Evolutionary conservation across 2,797 vertebrate genomes (phyloP).

Genomic region (Falco cherrug): DNA sequence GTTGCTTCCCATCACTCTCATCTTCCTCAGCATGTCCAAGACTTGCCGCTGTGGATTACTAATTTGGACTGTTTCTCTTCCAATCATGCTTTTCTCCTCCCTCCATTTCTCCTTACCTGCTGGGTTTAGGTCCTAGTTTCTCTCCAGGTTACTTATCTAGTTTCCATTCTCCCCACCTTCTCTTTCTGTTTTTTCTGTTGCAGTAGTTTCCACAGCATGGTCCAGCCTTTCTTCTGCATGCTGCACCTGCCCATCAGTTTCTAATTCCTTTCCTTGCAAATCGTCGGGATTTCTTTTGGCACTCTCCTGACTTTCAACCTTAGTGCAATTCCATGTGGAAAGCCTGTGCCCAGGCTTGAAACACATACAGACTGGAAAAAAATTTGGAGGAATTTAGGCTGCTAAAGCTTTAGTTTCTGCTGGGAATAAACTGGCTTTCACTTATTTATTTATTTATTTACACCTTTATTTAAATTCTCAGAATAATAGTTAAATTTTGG

Average conservation of each 20-base stretch:
- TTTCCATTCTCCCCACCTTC: background rate
- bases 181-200: background rate
- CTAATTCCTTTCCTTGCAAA: background rate
- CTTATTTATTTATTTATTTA: background rate
- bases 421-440: background rate
- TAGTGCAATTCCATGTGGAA: background rate
- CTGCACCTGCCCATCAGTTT: background rate
- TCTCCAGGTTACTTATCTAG: background rate
- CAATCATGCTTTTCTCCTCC: background rate
- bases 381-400: background rate
- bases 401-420: background rate
- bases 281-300: rapidly evolving
- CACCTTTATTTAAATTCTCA: background rate
- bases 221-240: background rate
- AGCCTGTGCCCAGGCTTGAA: background rate
- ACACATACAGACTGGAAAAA: background rate
- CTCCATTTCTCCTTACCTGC: background rate
- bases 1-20: background rate
- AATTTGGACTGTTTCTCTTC: background rate
- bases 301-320: background rate
- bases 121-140: background rate
- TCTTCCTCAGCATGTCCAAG: background rate
- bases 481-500: background rate
- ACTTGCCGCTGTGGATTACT: background rate
- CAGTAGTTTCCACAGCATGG: rapidly evolving